Evolutionary conservation across 1,140 invertebrate genomes (phyloP).

Genomic region (Olivierus martensii): DNA sequence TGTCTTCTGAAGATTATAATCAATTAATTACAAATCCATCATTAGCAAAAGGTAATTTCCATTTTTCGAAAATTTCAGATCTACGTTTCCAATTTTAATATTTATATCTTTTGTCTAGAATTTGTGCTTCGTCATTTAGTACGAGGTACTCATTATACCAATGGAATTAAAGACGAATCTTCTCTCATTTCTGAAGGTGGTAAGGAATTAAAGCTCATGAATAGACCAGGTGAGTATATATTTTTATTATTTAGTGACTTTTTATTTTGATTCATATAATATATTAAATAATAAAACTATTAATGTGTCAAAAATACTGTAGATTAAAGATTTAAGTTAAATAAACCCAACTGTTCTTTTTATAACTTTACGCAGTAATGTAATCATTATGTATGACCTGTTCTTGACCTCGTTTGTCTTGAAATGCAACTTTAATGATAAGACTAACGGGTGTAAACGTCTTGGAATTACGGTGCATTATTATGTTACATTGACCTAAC

Average conservation of each 20-base stretch:
- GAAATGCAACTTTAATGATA: not conserved
- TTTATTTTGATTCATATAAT: too few relatives aligned
- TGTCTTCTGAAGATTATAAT: slow-evolving; percentile 5
- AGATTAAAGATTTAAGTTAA: too few relatives aligned
- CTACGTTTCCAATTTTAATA: too few relatives aligned
- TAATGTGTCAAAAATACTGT: too few relatives aligned
- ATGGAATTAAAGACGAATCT: slow-evolving; percentile 2
- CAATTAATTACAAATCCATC: slow-evolving; percentile 2
- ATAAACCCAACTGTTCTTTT: too few relatives aligned
- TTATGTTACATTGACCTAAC: not conserved
- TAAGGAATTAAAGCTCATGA: slow-evolving; percentile 1
- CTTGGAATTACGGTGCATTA: not conserved
- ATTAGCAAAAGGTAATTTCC: slow-evolving; percentile 2
- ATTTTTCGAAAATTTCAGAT: too few relatives aligned
- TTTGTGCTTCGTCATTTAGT: slow-evolving; percentile 9
- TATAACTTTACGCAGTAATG: too few relatives aligned
- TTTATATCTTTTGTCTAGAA: not conserved
- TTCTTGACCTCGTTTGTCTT: not conserved
- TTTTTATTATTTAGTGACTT: too few relatives aligned
- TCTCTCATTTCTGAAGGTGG: not conserved
- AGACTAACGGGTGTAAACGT: not conserved
- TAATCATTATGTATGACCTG: not conserved
- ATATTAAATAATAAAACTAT: too few relatives aligned
- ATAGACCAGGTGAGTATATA: slow-evolving; percentile 1
- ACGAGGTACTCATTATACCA: slow-evolving; percentile 5